These are phyloP conservation scores for Gnathonemus echidnorhynchus DNA, from an alignment of 2,113 vertebrate species.

Conservation along the genomic window DNA sequence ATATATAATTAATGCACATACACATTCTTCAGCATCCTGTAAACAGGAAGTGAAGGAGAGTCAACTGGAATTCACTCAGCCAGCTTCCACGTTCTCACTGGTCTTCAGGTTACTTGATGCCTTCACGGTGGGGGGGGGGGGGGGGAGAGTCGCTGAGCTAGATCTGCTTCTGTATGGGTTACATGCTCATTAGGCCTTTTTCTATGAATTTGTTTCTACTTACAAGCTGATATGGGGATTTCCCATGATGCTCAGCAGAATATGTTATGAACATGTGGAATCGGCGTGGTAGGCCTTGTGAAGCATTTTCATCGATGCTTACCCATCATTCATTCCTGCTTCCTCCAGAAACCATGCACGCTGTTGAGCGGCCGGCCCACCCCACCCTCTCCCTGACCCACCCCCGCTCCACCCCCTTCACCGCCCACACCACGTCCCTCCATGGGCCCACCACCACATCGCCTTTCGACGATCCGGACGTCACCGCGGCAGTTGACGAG, in stretches of 20 bases:
- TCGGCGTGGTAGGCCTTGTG: background rate
- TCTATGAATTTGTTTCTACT: background rate
- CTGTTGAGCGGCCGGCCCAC: constrained; percentile 36
- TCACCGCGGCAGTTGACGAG: background rate
- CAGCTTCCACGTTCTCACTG: background rate
- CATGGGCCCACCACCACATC: constrained; percentile 37
- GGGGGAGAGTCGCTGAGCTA: background rate
- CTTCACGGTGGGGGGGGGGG: background rate
- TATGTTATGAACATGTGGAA: background rate
- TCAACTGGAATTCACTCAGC: background rate
- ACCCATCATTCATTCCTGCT: constrained; percentile 68
- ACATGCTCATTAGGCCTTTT: background rate
- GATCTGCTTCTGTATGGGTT: background rate
- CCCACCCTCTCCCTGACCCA: constrained; percentile 49
- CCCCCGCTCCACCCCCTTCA: constrained; percentile 38
- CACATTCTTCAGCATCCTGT: background rate
- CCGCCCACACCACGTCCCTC: constrained; percentile 32
- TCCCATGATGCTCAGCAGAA: background rate
- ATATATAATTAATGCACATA: constrained; percentile 27
- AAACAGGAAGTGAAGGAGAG: background rate
- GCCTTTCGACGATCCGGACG: constrained; percentile 28
- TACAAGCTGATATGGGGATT: background rate
- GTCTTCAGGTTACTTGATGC: background rate
- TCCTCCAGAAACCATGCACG: constrained; percentile 66
- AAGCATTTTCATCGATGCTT: constrained; percentile 63